phyloP scores from a whole-genome alignment of 2,888 invertebrate genomes.

The Morinoia aosen region DNA sequence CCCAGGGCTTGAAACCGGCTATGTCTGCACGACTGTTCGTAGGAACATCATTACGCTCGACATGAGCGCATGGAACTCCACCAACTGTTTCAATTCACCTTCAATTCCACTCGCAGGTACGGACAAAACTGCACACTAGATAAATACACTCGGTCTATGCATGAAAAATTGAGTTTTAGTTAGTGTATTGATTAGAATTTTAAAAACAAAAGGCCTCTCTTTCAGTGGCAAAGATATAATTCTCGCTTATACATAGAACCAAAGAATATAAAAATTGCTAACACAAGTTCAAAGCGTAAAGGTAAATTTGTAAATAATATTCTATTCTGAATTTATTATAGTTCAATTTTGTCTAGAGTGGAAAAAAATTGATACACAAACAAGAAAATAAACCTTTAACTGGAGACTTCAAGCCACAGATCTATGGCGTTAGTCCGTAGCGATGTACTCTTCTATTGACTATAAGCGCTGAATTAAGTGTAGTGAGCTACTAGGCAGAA shows the following conservation, averaged over 20 bases:
- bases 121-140: background rate
- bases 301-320: background rate
- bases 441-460: background rate
- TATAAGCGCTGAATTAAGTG: background rate
- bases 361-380: background rate
- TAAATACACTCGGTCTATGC: background rate
- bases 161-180: background rate
- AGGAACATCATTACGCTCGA: background rate
- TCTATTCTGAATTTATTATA: background rate
- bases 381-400: background rate
- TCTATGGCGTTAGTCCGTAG: background rate
- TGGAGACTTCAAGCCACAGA: background rate
- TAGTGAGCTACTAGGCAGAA: background rate
- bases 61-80: background rate
- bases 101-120: background rate
- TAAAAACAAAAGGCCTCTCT: background rate
- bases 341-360: background rate
- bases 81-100: background rate
- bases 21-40: conserved; percentile 20
- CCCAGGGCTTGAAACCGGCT: conserved; percentile 14
- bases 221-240: background rate
- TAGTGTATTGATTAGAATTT: background rate
- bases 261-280: no score
- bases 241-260: background rate
- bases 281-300: background rate